Percentiles rank a stretch among this genome's conserved stretches.
Conservation (phyloP, 23 tunicate species). For the Aplidium turbinatum region DNA sequence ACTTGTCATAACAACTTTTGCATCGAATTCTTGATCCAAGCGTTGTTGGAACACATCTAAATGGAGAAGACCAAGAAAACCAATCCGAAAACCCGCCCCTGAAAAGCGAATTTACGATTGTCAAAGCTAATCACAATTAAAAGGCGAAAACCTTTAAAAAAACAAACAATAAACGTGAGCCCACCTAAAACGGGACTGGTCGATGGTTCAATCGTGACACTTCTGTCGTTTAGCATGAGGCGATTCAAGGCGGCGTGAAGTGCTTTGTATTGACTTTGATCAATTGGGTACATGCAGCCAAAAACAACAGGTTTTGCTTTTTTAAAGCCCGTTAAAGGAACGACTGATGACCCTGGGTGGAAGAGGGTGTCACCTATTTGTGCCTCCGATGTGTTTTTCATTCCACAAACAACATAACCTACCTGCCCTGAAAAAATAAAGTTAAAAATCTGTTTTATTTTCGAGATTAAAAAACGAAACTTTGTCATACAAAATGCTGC, state of each 20-base stretch:
- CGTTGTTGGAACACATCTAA: conserved; percentile 93
- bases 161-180: background rate
- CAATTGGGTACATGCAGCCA: conserved; percentile 62
- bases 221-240: conserved; percentile 73
- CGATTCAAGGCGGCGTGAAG: conserved; percentile 54
- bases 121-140: background rate
- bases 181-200: conserved; percentile 48
- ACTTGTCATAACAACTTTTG: conserved; percentile 55
- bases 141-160: background rate
- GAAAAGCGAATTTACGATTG: background rate
- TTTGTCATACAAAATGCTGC: no score
- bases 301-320: conserved; percentile 81
- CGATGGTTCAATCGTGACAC: conserved; percentile 57
- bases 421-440: no score
- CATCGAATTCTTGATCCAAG: conserved; percentile 73
- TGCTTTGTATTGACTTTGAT: conserved; percentile 47
- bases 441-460: no score
- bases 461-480: no score
- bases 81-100: conserved; percentile 86
- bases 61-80: conserved; percentile 90
- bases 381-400: conserved; percentile 77
- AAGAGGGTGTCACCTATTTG: conserved; percentile 78
- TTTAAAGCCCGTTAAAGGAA: conserved; percentile 53
- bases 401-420: conserved; percentile 77
- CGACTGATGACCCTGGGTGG: conserved; percentile 35